A percentile compares a stretch with the other conserved stretches of the same genome.
These are phyloP conservation scores for Lepilemur ruficaudatus DNA, from an alignment of 2,797 vertebrate genomes.

Conservation along the genomic window DNA sequence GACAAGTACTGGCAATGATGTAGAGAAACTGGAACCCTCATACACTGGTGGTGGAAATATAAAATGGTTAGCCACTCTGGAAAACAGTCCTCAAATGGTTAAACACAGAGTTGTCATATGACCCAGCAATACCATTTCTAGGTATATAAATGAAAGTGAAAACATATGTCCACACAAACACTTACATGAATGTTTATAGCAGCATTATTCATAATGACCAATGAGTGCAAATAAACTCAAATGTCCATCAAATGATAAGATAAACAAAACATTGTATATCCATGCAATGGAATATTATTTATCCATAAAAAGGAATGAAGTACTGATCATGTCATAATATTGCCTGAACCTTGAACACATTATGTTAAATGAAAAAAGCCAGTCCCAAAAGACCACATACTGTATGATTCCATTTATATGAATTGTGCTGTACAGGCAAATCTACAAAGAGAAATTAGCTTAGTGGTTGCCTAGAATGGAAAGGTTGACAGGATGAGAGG, in stretches of 20 bases:
- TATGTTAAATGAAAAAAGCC: not conserved
- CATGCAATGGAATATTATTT: not conserved
- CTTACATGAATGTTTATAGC: not conserved
- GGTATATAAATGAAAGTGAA: not conserved
- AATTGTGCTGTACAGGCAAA: not conserved
- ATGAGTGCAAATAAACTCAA: not conserved
- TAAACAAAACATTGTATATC: not conserved
- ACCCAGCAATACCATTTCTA: not conserved
- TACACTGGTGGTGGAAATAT: not conserved
- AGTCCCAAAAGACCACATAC: not conserved
- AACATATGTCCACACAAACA: not conserved
- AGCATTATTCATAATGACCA: not conserved
- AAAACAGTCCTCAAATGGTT: not conserved
- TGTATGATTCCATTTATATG: not conserved
- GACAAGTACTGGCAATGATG: not conserved
- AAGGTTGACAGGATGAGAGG: not conserved
- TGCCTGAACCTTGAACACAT: not conserved
- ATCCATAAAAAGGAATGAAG: constrained; percentile 43
- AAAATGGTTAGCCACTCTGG: not conserved
- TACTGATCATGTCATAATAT: not conserved
- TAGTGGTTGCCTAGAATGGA: not conserved
- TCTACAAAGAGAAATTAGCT: not conserved
- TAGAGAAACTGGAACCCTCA: not conserved
- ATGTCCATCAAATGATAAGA: not conserved
- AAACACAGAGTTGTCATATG: not conserved